A percentile compares a stretch with the other conserved stretches of the same genome.
These are phyloP conservation scores for Anagrus nilaparvatae DNA, from an alignment of 1,140 invertebrate genomes.

Conservation along the genomic window DNA sequence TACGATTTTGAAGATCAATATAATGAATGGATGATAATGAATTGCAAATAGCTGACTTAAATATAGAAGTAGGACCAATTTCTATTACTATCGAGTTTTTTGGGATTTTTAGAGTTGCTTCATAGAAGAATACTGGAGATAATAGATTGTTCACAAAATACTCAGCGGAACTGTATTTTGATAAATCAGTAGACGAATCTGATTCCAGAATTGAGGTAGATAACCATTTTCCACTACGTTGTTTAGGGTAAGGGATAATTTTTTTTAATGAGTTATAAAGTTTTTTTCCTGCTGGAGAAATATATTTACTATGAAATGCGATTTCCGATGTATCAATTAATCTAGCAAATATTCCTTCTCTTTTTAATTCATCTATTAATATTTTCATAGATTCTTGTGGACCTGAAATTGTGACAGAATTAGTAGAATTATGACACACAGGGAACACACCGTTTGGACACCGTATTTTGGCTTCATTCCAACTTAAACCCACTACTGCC, in stretches of 20 bases:
- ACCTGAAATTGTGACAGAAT: conserved; percentile 80
- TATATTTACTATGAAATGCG: conserved; percentile 56
- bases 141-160: conserved; percentile 88
- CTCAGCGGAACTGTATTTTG: conserved; percentile 64
- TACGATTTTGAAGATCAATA: too few relatives aligned
- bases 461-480: too few relatives aligned
- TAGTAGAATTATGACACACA: conserved; percentile 78
- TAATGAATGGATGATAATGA: too few relatives aligned
- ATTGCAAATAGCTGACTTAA: too few relatives aligned
- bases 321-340: conserved; percentile 30
- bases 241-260: conserved; percentile 50
- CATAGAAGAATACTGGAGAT: conserved; percentile 69
- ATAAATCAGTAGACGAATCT: conserved; percentile 58
- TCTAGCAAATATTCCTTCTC: conserved; percentile 11
- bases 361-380: conserved; percentile 60
- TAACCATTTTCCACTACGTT: conserved; percentile 64
- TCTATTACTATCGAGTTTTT: conserved; percentile 58
- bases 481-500: too few relatives aligned
- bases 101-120: conserved; percentile 62
- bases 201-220: conserved; percentile 66
- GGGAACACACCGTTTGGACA: too few relatives aligned
- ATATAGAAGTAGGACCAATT: conserved; percentile 71
- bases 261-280: conserved; percentile 58
- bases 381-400: conserved; percentile 57
- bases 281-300: conserved; percentile 46